Evolutionary conservation across 2,797 vertebrate species (phyloP).

Genomic region (Acanthurus tractus): DNA sequence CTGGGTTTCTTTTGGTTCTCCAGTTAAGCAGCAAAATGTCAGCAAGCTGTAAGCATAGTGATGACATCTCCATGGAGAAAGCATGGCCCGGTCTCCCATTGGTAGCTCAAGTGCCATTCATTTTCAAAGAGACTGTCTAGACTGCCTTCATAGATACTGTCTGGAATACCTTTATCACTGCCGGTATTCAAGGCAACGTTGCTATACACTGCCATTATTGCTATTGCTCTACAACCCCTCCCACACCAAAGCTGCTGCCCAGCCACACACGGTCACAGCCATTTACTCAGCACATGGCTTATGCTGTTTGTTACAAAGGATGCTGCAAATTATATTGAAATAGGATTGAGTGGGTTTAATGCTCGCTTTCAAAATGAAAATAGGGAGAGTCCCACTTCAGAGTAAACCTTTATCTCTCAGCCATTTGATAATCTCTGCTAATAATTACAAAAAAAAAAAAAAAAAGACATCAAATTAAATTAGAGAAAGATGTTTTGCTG

Average conservation of each 20-base stretch:
- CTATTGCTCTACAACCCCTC: constrained; percentile 62
- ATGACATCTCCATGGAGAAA: constrained; percentile 71
- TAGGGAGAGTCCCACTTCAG: constrained; percentile 43
- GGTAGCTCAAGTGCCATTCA: constrained; percentile 72
- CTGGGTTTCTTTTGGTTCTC: constrained; percentile 50
- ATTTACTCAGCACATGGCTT: constrained; percentile 54
- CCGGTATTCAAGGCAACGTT: constrained; percentile 73
- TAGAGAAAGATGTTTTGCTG: constrained; percentile 26
- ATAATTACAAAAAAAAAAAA: constrained; percentile 24
- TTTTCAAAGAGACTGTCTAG: constrained; percentile 77
- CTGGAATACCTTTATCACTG: constrained; percentile 72
- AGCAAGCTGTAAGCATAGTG: constrained; percentile 56
- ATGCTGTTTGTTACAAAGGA: constrained; percentile 45
- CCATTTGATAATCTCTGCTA: constrained; percentile 30
- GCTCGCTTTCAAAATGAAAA: constrained; percentile 51
- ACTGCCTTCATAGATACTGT: constrained; percentile 74
- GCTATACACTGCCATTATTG: constrained; percentile 69
- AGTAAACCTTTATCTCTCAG: constrained; percentile 33
- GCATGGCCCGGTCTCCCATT: constrained; percentile 61
- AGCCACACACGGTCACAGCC: constrained; percentile 55
- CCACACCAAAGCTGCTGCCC: constrained; percentile 59
- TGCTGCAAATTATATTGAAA: constrained; percentile 55
- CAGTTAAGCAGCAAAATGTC: constrained; percentile 68
- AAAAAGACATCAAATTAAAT: constrained; percentile 27
- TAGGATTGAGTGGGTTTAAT: constrained; percentile 54